These are phyloP conservation scores for Pseudanteris insignis DNA, from an alignment of 2,888 invertebrate genomes.

Conservation along the genomic window DNA sequence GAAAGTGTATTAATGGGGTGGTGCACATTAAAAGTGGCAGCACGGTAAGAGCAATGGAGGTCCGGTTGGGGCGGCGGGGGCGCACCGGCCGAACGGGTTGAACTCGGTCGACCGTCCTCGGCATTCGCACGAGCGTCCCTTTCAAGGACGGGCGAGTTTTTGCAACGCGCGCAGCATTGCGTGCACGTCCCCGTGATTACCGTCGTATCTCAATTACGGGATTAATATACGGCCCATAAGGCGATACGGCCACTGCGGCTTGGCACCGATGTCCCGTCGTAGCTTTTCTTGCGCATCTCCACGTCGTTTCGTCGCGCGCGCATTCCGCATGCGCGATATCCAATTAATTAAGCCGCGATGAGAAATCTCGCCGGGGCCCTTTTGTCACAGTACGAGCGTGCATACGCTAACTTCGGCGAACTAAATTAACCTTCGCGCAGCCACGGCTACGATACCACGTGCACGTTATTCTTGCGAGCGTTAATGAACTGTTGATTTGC, in stretches of 20 bases:
- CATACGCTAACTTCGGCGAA: constrained; percentile 26
- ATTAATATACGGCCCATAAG: constrained; percentile 63
- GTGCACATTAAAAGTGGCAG: too few relatives aligned
- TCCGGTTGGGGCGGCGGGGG: constrained; percentile 24
- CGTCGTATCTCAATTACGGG: constrained; percentile 63
- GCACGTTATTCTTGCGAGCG: too few relatives aligned
- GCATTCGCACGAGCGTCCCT: constrained; percentile 41
- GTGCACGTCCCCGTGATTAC: constrained; percentile 49
- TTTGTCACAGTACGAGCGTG: constrained; percentile 29
- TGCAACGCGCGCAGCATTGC: constrained; percentile 51
- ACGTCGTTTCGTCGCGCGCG: constrained; percentile 44
- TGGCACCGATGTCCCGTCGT: constrained; percentile 7
- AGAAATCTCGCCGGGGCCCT: constrained; percentile 30
- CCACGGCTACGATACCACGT: too few relatives aligned
- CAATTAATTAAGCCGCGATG: constrained; percentile 53
- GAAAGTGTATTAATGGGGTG: too few relatives aligned
- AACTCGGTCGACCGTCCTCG: constrained; percentile 42
- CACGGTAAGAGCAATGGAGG: too few relatives aligned
- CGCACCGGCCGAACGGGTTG: too few relatives aligned
- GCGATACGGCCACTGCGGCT: constrained; percentile 50
- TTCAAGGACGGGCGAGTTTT: constrained; percentile 51
- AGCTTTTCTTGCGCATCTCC: constrained; percentile 36
- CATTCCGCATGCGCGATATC: constrained; percentile 54
- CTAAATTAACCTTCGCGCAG: constrained; percentile 15
- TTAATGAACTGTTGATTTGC: too few relatives aligned